These are phyloP conservation scores for Trogon melanurus DNA, from an alignment of 2,113 vertebrate species.

Conservation along the genomic window DNA sequence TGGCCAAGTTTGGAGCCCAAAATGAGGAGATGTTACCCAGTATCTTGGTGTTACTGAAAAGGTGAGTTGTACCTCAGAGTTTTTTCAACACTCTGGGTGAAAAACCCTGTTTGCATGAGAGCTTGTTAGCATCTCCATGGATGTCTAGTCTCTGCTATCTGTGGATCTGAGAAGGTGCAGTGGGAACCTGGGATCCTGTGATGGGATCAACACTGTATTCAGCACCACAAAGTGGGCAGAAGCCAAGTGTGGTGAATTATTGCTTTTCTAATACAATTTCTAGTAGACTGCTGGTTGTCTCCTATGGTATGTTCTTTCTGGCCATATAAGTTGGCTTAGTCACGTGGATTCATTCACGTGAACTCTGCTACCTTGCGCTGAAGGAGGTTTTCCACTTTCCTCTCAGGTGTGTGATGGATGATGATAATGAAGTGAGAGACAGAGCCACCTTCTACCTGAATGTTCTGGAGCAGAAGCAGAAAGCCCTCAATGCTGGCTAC, in stretches of 20 bases:
- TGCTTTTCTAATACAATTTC: not conserved
- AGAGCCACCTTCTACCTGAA: slow-evolving; percentile 83
- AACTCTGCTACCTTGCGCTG: not conserved
- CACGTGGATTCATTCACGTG: not conserved
- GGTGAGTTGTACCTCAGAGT: slow-evolving; percentile 55
- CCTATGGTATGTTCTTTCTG: not conserved
- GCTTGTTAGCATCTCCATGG: not conserved
- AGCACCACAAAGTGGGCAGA: not conserved
- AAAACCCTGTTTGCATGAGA: not conserved
- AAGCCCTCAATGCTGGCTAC: slow-evolving; percentile 81
- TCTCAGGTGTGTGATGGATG: slow-evolving; percentile 84
- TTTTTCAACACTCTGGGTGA: not conserved
- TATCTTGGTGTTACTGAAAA: slow-evolving; percentile 81
- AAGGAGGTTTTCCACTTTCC: not conserved
- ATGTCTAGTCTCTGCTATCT: not conserved
- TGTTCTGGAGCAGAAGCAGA: slow-evolving; percentile 83
- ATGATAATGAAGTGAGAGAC: slow-evolving; percentile 84
- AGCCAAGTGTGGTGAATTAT: not conserved
- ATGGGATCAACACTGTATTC: not conserved
- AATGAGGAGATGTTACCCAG: slow-evolving; percentile 86
- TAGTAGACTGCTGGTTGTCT: not conserved
- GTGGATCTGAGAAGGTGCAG: not conserved
- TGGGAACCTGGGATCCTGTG: not conserved
- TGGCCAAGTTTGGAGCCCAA: slow-evolving; percentile 86
- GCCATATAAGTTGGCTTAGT: not conserved